Percentiles rank a stretch among this genome's conserved stretches.
Evolutionary conservation across 2,797 vertebrate genomes (phyloP).

Genomic region (Jordanella pulchra): DNA sequence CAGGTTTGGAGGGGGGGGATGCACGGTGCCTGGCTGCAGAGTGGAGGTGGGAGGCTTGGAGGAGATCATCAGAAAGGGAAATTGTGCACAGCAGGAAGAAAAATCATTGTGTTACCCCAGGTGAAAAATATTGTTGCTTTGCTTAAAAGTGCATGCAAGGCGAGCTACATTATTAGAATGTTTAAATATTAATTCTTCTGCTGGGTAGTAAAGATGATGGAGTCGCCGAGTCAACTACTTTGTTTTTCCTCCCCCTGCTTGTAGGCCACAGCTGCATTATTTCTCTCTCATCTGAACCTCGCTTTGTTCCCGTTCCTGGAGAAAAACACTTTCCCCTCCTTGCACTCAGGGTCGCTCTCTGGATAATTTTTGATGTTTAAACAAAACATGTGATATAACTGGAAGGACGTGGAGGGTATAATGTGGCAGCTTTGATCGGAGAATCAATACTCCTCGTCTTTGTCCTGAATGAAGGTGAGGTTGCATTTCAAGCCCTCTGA

Average conservation of each 20-base stretch:
- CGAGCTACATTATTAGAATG: slow-evolving; percentile 99
- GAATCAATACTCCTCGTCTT: slow-evolving; percentile 54
- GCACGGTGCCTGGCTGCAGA: slow-evolving; percentile 42
- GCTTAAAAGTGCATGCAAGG: slow-evolving; percentile 97
- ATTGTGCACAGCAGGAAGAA: slow-evolving; percentile 83
- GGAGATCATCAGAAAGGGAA: slow-evolving; percentile 85
- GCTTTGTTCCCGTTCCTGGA: slow-evolving; percentile 49
- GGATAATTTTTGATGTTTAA: slow-evolving; percentile 42
- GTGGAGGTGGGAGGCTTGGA: slow-evolving; percentile 68
- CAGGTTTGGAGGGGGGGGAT: slow-evolving; percentile 42
- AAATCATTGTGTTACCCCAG: slow-evolving; percentile 86
- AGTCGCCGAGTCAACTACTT: slow-evolving; percentile 90
- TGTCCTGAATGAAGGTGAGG: slow-evolving; percentile 57
- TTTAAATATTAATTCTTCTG: slow-evolving; percentile 99
- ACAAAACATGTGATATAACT: slow-evolving; percentile 40
- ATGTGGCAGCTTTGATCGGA: slow-evolving; percentile 50
- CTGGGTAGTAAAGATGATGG: slow-evolving; percentile 99
- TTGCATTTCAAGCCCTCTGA: slow-evolving; percentile 58
- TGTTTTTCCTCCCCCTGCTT: slow-evolving; percentile 75
- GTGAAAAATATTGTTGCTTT: slow-evolving; percentile 96
- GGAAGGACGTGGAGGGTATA: slow-evolving; percentile 41
- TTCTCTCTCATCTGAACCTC: slow-evolving; percentile 32
- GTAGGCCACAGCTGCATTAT: slow-evolving; percentile 56
- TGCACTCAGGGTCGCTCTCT: slow-evolving; percentile 33
- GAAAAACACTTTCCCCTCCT: slow-evolving; percentile 23